Evolutionary conservation across 2,113 vertebrate species (phyloP).

Genomic region (Gadus chalcogrammus): DNA sequence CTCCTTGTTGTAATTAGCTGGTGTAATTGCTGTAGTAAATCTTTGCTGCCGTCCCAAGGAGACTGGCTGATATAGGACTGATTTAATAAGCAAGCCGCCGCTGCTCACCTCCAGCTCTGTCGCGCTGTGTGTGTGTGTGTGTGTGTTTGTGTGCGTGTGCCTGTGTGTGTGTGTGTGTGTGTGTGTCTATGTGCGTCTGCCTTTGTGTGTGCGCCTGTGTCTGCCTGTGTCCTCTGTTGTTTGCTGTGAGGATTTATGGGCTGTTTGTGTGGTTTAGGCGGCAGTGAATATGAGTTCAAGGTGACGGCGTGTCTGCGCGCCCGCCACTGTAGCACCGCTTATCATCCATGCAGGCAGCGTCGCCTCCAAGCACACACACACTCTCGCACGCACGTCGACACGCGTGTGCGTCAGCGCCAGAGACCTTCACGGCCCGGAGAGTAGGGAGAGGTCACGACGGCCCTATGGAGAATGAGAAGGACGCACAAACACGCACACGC

Average conservation of each 20-base stretch:
- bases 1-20: constrained; percentile 72
- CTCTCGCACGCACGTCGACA: constrained; percentile 39
- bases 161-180: constrained; percentile 21
- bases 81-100: constrained; percentile 74
- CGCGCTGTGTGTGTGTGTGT: constrained; percentile 30
- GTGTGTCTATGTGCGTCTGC: not conserved
- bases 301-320: constrained; percentile 60
- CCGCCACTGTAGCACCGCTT: constrained; percentile 57
- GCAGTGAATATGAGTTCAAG: constrained; percentile 67
- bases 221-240: constrained; percentile 59
- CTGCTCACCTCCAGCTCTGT: constrained; percentile 52
- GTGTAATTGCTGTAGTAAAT: constrained; percentile 80
- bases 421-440: constrained; percentile 72
- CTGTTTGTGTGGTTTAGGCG: constrained; percentile 70
- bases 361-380: not conserved
- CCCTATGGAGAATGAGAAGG: constrained; percentile 55
- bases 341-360: constrained; percentile 66
- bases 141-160: constrained; percentile 12
- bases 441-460: constrained; percentile 66
- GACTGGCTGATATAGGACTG: constrained; percentile 73
- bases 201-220: constrained; percentile 6
- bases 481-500: constrained; percentile 20
- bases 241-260: constrained; percentile 67
- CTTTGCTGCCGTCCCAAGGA: constrained; percentile 73
- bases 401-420: constrained; percentile 65